Conservation (phyloP, 2,797 vertebrate genomes). For the Sarcophilus harrisii region DNA sequence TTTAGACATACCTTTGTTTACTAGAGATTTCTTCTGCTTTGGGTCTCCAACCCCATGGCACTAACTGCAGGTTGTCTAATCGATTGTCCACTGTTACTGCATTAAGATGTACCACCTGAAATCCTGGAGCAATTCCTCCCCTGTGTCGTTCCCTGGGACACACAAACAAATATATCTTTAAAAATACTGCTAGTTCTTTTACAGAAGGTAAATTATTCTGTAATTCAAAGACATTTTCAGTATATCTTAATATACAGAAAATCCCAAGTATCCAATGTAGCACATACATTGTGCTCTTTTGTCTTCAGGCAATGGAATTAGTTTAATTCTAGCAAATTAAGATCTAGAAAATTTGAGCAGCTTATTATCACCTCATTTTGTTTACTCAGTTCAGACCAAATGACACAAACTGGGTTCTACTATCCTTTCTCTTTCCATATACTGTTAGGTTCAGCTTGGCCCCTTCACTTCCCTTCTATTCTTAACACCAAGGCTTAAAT, state of each 20-base stretch:
- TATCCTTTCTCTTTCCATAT: neutral
- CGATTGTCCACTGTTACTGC: slow-evolving; percentile 98
- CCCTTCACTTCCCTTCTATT: neutral
- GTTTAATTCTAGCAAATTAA: neutral
- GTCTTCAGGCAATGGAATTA: neutral
- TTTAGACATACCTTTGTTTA: slow-evolving; percentile 92
- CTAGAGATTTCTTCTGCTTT: slow-evolving; percentile 96
- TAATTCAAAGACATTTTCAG: neutral
- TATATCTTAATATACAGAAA: neutral
- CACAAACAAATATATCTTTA: neutral
- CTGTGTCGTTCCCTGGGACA: slow-evolving; percentile 95
- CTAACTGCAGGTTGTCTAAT: slow-evolving; percentile 96
- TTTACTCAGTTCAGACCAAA: neutral
- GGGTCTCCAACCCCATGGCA: slow-evolving; percentile 95
- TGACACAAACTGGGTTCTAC: neutral
- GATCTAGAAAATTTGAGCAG: neutral
- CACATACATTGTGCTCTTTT: neutral
- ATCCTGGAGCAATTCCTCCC: slow-evolving; percentile 96
- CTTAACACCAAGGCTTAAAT: neutral
- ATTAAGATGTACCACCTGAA: slow-evolving; percentile 98
- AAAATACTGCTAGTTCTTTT: neutral
- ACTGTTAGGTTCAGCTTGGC: neutral
- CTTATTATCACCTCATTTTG: neutral
- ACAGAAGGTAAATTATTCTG: neutral
- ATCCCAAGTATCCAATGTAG: neutral